phyloP scores from a whole-genome alignment of 2,797 vertebrate species.

The Catharus ustulatus region DNA sequence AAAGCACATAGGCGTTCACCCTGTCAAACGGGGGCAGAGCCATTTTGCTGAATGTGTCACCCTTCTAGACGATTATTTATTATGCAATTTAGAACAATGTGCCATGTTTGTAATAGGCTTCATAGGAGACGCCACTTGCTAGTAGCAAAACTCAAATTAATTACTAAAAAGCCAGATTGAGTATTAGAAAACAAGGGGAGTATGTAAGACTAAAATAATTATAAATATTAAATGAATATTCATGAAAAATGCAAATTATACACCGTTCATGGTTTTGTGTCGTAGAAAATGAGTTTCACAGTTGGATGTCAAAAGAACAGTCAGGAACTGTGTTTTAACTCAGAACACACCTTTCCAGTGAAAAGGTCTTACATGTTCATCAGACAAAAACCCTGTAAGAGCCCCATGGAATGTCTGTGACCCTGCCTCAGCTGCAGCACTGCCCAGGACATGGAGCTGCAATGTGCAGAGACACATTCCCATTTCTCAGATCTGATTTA shows the following conservation, averaged over 20 bases:
- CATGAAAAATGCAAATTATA: constrained; percentile 26
- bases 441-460: not conserved
- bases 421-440: not conserved
- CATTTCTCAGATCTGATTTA: not conserved
- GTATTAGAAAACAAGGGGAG: not conserved
- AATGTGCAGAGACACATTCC: rapidly evolving
- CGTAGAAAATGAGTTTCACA: not conserved
- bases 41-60: not conserved
- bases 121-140: not conserved
- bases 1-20: constrained; percentile 1
- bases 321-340: not conserved
- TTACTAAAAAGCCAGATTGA: not conserved
- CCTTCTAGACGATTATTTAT: not conserved
- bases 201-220: constrained; percentile 10
- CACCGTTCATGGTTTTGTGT: not conserved
- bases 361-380: not conserved
- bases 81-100: not conserved
- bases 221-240: constrained; percentile 49
- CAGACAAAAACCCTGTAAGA: not conserved
- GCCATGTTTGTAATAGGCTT: not conserved
- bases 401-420: not conserved
- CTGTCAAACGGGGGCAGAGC: not conserved
- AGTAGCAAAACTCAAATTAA: constrained; percentile 19
- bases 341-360: not conserved
- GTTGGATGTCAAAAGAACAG: constrained; percentile 9